These are phyloP conservation scores for Scyliorhinus canicula DNA, from an alignment of 2,797 vertebrate species.

Conservation along the genomic window DNA sequence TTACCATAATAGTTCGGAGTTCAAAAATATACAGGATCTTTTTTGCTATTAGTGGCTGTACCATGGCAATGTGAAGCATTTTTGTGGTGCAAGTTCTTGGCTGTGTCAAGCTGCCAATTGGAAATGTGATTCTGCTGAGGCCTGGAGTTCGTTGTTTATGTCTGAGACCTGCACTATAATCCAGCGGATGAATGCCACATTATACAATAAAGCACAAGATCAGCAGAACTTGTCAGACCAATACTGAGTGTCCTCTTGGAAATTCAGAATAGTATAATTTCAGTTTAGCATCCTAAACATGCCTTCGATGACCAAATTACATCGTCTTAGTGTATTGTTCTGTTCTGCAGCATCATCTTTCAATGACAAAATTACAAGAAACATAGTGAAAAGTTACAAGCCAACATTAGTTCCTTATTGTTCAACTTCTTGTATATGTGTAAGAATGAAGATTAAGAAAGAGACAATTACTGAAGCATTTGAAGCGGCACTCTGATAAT, in stretches of 20 bases:
- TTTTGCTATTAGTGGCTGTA: neutral
- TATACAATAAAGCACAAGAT: neutral
- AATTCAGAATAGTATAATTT: slow-evolving; percentile 1
- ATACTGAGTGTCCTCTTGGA: neutral
- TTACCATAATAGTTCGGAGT: neutral
- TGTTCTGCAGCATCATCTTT: neutral
- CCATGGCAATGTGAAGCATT: neutral
- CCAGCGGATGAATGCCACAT: neutral
- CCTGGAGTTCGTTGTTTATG: neutral
- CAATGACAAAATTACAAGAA: neutral
- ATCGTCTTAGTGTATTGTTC: neutral
- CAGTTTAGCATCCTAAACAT: neutral
- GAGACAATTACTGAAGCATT: neutral
- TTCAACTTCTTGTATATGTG: neutral
- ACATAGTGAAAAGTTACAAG: neutral
- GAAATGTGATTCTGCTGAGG: slow-evolving; percentile 13
- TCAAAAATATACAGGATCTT: neutral
- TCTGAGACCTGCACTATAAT: neutral
- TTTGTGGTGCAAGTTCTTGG: neutral
- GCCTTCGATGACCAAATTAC: neutral
- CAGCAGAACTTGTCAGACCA: slow-evolving; percentile 12
- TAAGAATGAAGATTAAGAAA: neutral
- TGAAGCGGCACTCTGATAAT: neutral
- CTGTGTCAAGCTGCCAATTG: neutral
- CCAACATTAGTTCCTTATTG: neutral